Conservation (phyloP, 1,140 invertebrate genomes). For the Brachionus plicatilis region DNA sequence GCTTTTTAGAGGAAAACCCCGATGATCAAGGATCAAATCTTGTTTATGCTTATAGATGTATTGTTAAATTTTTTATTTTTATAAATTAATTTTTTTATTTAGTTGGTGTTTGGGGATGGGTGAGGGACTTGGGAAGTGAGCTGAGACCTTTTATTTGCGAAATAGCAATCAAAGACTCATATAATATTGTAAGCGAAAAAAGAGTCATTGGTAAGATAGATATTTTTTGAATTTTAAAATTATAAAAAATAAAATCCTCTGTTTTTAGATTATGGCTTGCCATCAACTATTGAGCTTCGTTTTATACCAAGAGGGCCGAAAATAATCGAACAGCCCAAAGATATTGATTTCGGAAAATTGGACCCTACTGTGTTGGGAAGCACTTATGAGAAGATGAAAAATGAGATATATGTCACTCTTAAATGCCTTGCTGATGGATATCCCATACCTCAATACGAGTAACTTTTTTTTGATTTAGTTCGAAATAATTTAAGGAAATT, state of each 20-base stretch:
- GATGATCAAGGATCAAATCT: constrained; percentile 18
- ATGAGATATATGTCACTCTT: constrained; percentile 42
- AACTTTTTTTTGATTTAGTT: constrained; percentile 51
- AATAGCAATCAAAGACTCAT: constrained; percentile 59
- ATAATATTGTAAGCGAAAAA: constrained; percentile 46
- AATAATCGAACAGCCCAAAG: constrained; percentile 75
- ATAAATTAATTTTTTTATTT: background rate
- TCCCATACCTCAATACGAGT: constrained; percentile 76
- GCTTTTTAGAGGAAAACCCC: constrained; percentile 6
- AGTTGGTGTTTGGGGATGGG: constrained; percentile 42
- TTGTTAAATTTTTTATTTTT: background rate
- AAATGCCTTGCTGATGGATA: constrained; percentile 78
- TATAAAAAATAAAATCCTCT: no score
- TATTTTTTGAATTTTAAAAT: background rate
- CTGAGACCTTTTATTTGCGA: constrained; percentile 75
- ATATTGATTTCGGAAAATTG: constrained; percentile 75
- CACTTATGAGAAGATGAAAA: constrained; percentile 36
- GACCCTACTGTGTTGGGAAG: constrained; percentile 60
- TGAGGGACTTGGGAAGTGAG: constrained; percentile 16
- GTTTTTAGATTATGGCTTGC: constrained; percentile 38
- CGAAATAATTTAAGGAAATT: no score
- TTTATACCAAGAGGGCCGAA: constrained; percentile 77
- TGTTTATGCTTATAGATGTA: constrained; percentile 39
- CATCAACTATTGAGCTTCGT: constrained; percentile 62
- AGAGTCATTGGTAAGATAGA: constrained; percentile 45